Conservation (phyloP, 2,113 vertebrate species). For the Gobio gobio region DNA sequence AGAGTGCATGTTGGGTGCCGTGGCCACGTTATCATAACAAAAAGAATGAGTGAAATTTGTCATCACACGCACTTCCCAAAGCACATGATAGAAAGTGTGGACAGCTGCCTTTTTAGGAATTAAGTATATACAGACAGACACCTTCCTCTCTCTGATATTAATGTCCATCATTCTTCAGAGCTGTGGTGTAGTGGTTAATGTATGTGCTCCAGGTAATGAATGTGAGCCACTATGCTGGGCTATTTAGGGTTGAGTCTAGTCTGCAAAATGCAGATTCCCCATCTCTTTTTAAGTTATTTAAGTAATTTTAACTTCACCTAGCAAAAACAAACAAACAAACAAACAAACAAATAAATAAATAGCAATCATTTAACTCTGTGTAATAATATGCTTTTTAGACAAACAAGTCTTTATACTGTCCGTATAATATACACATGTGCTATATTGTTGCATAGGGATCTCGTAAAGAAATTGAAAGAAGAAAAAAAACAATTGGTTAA, state of each 20-base stretch:
- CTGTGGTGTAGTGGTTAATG: neutral
- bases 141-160: neutral
- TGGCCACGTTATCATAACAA: conserved; percentile 60
- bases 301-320: neutral
- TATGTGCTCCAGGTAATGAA: neutral
- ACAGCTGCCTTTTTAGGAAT: conserved; percentile 52
- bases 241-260: neutral
- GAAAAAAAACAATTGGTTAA: too few relatives aligned
- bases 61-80: conserved; percentile 44
- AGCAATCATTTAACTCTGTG: too few relatives aligned
- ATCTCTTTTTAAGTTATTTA: neutral
- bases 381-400: too few relatives aligned
- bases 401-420: too few relatives aligned
- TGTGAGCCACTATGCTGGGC: neutral
- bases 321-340: too few relatives aligned
- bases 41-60: conserved; percentile 55
- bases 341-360: too few relatives aligned
- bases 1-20: conserved; percentile 48
- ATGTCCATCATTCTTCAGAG: conserved; percentile 45
- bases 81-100: conserved; percentile 36
- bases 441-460: too few relatives aligned
- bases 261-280: neutral
- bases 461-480: too few relatives aligned
- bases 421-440: too few relatives aligned
- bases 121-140: neutral